Conservation (phyloP, 2,888 invertebrate genomes). For the Catocala nupta region DNA sequence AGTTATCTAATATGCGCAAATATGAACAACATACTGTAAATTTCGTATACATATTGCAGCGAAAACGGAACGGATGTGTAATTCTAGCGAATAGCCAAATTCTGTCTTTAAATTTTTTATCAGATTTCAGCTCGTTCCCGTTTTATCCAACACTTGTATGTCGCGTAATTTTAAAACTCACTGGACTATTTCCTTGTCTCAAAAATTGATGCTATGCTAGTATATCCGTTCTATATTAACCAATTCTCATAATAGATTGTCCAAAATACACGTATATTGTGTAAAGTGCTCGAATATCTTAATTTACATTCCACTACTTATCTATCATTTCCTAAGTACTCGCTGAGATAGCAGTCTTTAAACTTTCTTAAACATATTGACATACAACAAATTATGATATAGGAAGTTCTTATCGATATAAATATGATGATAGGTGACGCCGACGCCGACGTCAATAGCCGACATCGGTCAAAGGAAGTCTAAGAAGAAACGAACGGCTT, state of each 20-base stretch:
- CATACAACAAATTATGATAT: background rate
- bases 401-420: background rate
- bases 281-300: background rate
- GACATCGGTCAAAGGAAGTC: constrained; percentile 80
- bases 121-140: constrained; percentile 1
- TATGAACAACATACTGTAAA: background rate
- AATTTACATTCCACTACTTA: background rate
- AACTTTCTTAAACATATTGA: background rate
- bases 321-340: constrained; percentile 2
- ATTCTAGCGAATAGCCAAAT: constrained; percentile 1
- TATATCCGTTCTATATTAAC: constrained; percentile 2
- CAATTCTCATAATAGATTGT: background rate
- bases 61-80: constrained; percentile 2
- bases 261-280: too few relatives aligned
- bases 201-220: background rate
- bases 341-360: constrained; percentile 4
- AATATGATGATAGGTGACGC: constrained; percentile 55
- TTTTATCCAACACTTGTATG: constrained; percentile 2
- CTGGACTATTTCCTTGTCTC: background rate
- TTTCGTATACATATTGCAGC: background rate
- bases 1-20: background rate
- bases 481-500: constrained; percentile 79
- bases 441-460: constrained; percentile 73
- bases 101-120: constrained; percentile 9
- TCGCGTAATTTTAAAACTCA: constrained; percentile 6